Evolutionary conservation across 2,113 vertebrate genomes (phyloP).

Genomic region (Vulpes lagopus): DNA sequence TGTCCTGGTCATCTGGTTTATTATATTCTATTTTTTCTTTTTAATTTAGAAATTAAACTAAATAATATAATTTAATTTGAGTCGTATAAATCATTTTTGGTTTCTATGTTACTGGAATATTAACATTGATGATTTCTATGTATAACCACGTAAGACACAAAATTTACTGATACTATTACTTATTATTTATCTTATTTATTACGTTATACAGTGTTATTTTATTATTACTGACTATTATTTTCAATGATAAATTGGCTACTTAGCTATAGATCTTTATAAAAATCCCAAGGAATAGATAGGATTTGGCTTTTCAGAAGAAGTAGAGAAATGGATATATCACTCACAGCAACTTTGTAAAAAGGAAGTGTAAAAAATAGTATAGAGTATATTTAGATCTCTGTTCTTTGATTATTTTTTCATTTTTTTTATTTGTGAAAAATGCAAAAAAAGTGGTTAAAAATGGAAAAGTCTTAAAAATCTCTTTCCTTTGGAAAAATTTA

Average conservation of each 20-base stretch:
- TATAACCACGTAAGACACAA: neutral
- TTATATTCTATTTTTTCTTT: neutral
- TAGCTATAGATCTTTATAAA: neutral
- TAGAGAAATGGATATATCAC: neutral
- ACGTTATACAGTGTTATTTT: neutral
- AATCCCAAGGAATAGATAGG: rapidly evolving
- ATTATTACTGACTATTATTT: neutral
- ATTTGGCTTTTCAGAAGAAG: neutral
- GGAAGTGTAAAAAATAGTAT: neutral
- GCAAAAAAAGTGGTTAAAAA: neutral
- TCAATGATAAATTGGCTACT: neutral
- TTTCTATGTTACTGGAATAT: neutral
- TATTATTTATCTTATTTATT: neutral
- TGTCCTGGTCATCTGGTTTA: neutral
- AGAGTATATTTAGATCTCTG: neutral
- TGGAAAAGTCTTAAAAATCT: neutral
- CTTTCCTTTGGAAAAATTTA: neutral
- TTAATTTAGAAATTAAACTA: neutral
- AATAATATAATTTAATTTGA: neutral
- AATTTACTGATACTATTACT: neutral
- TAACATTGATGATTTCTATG: neutral
- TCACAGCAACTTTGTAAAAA: neutral
- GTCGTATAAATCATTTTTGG: neutral
- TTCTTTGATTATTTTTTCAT: neutral
- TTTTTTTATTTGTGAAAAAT: conserved; percentile 1